phyloP scores from a whole-genome alignment of 2,797 vertebrate species.

The Enteromius mattozi region DNA sequence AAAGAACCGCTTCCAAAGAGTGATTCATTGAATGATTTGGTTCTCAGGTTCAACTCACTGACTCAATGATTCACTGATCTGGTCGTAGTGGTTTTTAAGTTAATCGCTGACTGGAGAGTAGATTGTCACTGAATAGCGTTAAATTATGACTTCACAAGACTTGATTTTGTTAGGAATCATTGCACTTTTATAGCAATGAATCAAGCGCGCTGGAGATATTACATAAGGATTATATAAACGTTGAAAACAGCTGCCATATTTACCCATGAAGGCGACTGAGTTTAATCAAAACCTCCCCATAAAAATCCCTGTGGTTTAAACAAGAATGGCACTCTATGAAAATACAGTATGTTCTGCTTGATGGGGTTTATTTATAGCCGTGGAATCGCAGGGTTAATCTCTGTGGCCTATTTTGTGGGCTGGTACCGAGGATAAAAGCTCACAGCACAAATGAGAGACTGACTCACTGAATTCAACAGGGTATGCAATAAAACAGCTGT shows the following conservation, averaged over 20 bases:
- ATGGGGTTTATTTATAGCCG: constrained; percentile 54
- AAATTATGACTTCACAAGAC: neutral
- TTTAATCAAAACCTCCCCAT: constrained; percentile 16
- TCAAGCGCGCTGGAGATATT: neutral
- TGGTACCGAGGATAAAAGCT: constrained; percentile 25
- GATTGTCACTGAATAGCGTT: neutral
- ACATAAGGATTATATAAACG: constrained; percentile 20
- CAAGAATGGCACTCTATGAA: constrained; percentile 24
- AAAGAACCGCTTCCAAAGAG: neutral
- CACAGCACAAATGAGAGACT: constrained; percentile 33
- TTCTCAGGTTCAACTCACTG: neutral
- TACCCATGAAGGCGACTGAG: constrained; percentile 1
- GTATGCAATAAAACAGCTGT: neutral
- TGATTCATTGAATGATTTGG: neutral
- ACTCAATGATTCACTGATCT: neutral
- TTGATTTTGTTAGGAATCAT: neutral
- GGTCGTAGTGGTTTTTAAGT: neutral
- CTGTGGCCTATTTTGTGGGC: constrained; percentile 49
- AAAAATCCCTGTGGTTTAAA: constrained; percentile 19
- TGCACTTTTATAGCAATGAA: neutral
- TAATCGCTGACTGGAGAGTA: neutral
- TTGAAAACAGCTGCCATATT: constrained; percentile 5
- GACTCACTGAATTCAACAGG: constrained; percentile 35
- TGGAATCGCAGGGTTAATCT: constrained; percentile 49
- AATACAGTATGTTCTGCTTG: constrained; percentile 17